Conservation (phyloP, 2,113 vertebrate genomes). For the Phocoena sinus region DNA sequence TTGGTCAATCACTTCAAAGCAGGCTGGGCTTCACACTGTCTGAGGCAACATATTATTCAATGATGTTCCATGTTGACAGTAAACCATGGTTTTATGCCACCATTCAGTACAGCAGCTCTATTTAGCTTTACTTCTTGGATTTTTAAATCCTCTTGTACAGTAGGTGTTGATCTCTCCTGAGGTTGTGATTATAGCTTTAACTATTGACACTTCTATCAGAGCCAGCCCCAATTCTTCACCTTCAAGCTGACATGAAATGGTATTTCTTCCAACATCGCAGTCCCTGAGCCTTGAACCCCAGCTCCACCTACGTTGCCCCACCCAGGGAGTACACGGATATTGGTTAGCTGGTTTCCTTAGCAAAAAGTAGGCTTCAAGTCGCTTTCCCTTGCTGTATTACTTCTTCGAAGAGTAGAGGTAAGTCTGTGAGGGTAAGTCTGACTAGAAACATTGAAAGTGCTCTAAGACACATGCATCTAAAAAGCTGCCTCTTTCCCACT, state of each 20-base stretch:
- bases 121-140: conserved; percentile 55
- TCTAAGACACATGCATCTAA: fast-evolving
- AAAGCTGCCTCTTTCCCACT: neutral
- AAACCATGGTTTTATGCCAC: conserved; percentile 24
- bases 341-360: conserved; percentile 71
- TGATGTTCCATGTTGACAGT: neutral
- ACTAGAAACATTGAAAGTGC: neutral
- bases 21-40: neutral
- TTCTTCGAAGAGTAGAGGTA: conserved; percentile 22
- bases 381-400: conserved; percentile 39
- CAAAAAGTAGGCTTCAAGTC: conserved; percentile 57
- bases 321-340: conserved; percentile 14
- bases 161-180: conserved; percentile 71
- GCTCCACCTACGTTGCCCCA: neutral
- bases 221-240: conserved; percentile 49
- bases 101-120: neutral
- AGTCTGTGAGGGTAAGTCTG: neutral
- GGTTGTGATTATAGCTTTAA: conserved; percentile 69
- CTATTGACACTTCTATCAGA: conserved; percentile 63
- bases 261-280: conserved; percentile 2
- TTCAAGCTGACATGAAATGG: conserved; percentile 37
- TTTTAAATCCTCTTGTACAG: conserved; percentile 62
- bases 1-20: conserved; percentile 44
- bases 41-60: neutral
- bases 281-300: conserved; percentile 37